phyloP scores from a whole-genome alignment of 2,797 vertebrate species.

The Vespertilio murinus region DNA sequence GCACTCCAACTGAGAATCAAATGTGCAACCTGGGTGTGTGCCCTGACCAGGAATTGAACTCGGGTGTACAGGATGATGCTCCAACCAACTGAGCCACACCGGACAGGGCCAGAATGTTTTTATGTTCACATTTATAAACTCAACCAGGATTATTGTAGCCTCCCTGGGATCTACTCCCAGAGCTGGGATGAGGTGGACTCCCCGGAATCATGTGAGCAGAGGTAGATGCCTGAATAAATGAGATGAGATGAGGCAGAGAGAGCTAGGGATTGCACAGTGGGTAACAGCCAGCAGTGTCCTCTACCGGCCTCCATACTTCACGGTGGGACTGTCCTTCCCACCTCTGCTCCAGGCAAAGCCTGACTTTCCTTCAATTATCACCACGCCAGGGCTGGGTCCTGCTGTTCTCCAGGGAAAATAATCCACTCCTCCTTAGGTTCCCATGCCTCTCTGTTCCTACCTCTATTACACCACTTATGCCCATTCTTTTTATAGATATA shows the following conservation, averaged over 20 bases:
- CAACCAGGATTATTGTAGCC: not conserved
- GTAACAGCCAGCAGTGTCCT: fast-evolving
- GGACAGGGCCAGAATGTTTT: not conserved
- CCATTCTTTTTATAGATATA: not conserved
- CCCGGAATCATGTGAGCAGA: not conserved
- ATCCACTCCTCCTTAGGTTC: not conserved
- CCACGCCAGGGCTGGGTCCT: not conserved
- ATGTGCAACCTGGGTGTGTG: not conserved
- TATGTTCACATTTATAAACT: not conserved
- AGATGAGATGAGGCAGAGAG: not conserved
- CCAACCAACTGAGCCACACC: not conserved
- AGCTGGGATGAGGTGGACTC: not conserved
- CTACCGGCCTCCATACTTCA: not conserved
- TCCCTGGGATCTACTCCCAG: not conserved
- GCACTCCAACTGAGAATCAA: not conserved
- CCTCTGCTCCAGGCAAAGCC: not conserved
- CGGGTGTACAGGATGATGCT: not conserved
- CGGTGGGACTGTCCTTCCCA: not conserved
- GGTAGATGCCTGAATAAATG: not conserved
- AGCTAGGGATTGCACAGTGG: fast-evolving
- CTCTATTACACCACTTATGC: no score
- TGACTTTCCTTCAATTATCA: not conserved
- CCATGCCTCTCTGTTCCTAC: not conserved
- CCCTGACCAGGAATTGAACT: not conserved
- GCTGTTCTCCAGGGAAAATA: not conserved